phyloP scores from a whole-genome alignment of 53 echinoderm and acorn worm genomes.

The Arbacia lixula region DNA sequence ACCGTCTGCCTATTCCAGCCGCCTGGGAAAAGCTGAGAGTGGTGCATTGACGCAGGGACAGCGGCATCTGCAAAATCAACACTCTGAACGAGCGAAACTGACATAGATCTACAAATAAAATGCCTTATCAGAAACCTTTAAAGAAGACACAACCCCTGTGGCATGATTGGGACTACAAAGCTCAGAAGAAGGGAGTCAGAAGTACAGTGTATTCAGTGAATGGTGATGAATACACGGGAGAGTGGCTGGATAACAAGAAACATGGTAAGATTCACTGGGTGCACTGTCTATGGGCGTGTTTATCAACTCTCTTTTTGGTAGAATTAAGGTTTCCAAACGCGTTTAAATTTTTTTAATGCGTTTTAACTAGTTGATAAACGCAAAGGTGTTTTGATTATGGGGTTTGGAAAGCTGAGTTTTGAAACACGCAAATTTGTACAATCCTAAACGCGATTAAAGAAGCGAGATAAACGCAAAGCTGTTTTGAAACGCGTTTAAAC shows the following conservation, averaged over 20 bases:
- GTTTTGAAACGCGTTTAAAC: too few relatives aligned
- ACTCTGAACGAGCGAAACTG: neutral
- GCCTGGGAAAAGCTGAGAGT: neutral
- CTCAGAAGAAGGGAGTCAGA: conserved; percentile 96
- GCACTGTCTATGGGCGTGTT: too few relatives aligned
- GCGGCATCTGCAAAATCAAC: neutral
- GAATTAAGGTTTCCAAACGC: too few relatives aligned
- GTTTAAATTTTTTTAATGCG: too few relatives aligned
- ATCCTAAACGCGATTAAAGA: too few relatives aligned
- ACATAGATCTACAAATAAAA: neutral
- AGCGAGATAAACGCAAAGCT: too few relatives aligned
- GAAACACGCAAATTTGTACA: too few relatives aligned
- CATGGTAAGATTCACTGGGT: conserved; percentile 85
- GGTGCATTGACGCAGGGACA: neutral
- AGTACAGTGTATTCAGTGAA: conserved; percentile 97
- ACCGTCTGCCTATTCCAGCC: neutral
- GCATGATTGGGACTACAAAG: conserved; percentile 99
- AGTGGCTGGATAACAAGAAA: conserved; percentile 99
- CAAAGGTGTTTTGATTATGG: too few relatives aligned
- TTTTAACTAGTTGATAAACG: too few relatives aligned
- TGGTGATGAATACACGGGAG: conserved; percentile 96
- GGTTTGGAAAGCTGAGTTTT: too few relatives aligned
- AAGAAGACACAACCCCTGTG: conserved; percentile 90
- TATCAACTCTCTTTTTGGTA: too few relatives aligned
- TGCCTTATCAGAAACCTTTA: conserved; percentile 90